Evolutionary conservation across 2,113 vertebrate genomes (phyloP), one percentile per base, ranked within the genome.

Genomic region (Anarrhichthys ocellatus): DNA sequence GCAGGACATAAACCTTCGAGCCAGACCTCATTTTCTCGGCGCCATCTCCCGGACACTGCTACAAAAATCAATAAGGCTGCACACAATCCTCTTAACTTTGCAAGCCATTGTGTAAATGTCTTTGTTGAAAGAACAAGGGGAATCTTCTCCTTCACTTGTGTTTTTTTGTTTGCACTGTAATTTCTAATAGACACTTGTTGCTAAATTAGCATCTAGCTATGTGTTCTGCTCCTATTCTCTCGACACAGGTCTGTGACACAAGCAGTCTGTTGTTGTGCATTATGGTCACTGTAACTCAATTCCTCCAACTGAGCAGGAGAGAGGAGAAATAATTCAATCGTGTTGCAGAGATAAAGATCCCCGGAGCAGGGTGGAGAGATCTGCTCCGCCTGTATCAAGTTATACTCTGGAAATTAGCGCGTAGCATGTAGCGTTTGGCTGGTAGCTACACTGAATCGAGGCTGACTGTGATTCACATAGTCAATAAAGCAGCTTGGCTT

Each of bases 241-340:
- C 79, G 72, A 90, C 92, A 85, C 75, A 59, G 79, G 62, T 78
- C 75, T 32, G 4, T 48, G 82, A 87, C 87, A 86, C 76, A 70
- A 73, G 81, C 81, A 93, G 90, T 93, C 89, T 90, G 89, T 93
- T 92, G 91, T 90, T 92, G 93, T 91, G 96, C 96, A 96, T 97
- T 97, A 97, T 94, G 93, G 95, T 94, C 76, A 58, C 85, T 78
- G 95, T 97, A 97, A 98, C 96, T 96, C 95, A 96, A 97, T 98
- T 98, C 95, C 95, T 96, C 94, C 94, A 96, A 95, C 96, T 95
- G 96, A 96, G 96, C 95, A 96, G 48, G 46, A 70, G 69, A 72
- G 36, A 89, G 89, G 94, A 95, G 95, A 96, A 97, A 97, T 97
- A 98, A 99, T 97, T 97, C 95, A 98, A 98, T 97, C 95, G 95